A percentile compares a stretch with the other conserved stretches of the same genome.
These are phyloP conservation scores for Pteronura brasiliensis DNA, from an alignment of 2,113 vertebrate species.

Conservation along the genomic window DNA sequence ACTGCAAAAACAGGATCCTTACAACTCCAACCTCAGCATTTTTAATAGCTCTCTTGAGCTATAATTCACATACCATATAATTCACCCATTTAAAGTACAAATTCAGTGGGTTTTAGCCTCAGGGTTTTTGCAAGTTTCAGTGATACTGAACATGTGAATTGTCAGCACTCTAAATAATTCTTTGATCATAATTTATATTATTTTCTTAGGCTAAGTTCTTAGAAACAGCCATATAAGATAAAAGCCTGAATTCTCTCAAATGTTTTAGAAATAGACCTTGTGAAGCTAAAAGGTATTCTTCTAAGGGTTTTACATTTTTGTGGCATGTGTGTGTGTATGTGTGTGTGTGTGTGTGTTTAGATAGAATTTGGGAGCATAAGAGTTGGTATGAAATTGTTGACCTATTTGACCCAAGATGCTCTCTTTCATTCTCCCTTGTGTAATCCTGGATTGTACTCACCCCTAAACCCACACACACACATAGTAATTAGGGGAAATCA, in stretches of 20 bases:
- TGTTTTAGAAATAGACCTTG: background rate
- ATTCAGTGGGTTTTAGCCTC: background rate
- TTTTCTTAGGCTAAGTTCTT: background rate
- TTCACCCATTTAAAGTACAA: background rate
- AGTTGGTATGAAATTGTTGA: background rate
- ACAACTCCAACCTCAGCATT: background rate
- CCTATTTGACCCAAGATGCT: background rate
- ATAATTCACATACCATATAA: background rate
- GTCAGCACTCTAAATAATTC: background rate
- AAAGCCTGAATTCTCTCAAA: background rate
- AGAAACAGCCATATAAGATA: background rate
- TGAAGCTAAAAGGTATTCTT: background rate
- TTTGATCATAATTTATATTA: background rate
- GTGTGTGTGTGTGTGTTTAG: background rate
- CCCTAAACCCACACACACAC: background rate
- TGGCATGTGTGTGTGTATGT: background rate
- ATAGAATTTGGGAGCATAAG: background rate
- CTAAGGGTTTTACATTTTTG: background rate
- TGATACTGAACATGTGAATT: background rate
- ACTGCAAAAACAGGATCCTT: background rate
- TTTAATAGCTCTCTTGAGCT: background rate
- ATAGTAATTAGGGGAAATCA: background rate
- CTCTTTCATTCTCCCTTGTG: background rate
- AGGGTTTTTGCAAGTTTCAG: background rate
- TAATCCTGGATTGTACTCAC: background rate